A percentile compares a stretch with the other conserved stretches of the same genome.
Evolutionary conservation across 2,113 vertebrate species (phyloP).

Genomic region (Illadopsis cleaveri): DNA sequence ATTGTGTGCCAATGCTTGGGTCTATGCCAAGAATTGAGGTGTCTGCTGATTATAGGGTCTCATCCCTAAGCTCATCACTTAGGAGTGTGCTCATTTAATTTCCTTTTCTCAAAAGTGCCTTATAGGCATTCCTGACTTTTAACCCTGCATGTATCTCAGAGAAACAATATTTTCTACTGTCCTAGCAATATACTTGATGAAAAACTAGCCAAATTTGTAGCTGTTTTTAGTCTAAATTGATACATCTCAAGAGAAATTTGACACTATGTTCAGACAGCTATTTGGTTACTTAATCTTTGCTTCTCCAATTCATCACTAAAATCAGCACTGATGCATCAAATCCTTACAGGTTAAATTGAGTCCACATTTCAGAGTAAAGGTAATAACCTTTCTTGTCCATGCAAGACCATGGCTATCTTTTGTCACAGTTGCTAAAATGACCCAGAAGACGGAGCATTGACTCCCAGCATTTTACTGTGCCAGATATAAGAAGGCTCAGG

Average conservation of each 20-base stretch:
- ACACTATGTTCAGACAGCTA: not conserved
- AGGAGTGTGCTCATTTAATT: not conserved
- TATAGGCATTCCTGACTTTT: not conserved
- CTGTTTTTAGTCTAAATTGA: not conserved
- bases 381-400: not conserved
- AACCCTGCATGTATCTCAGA: not conserved
- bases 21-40: not conserved
- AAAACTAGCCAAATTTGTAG: not conserved
- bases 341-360: not conserved
- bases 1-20: not conserved
- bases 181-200: not conserved
- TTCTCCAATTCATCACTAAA: not conserved
- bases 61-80: not conserved
- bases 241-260: not conserved
- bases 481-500: not conserved
- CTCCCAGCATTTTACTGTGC: not conserved
- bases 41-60: not conserved
- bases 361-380: not conserved
- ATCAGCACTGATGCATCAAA: not conserved
- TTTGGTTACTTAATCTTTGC: not conserved
- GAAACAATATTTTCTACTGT: not conserved
- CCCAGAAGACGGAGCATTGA: fast-evolving
- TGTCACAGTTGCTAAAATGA: not conserved
- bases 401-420: not conserved
- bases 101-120: not conserved